These are phyloP conservation scores for Artemisiospiza belli DNA, from an alignment of 2,113 vertebrate genomes.

Conservation along the genomic window DNA sequence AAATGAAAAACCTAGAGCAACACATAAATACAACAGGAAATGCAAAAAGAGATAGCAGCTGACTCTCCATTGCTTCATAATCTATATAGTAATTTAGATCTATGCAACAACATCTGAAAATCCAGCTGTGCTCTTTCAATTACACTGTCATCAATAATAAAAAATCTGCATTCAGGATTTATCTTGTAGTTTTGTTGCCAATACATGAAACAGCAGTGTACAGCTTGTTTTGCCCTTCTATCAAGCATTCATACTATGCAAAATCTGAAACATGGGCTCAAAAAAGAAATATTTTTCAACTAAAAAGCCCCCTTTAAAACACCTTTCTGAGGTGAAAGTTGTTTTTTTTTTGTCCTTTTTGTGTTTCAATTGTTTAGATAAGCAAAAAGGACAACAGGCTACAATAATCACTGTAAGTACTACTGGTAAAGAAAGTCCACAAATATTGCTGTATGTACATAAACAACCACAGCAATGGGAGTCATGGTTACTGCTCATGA, in stretches of 20 bases:
- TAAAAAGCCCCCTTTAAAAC: neutral
- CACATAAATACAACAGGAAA: slow-evolving; percentile 3
- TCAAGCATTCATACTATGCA: neutral
- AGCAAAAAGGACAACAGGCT: neutral
- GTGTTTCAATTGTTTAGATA: neutral
- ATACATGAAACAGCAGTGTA: neutral
- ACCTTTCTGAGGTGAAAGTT: neutral
- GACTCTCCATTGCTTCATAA: slow-evolving; percentile 1
- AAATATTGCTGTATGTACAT: neutral
- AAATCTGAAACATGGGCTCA: neutral
- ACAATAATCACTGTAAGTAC: neutral
- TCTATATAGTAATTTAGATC: slow-evolving; percentile 10
- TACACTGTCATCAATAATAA: slow-evolving; percentile 40
- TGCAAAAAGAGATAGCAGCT: slow-evolving; percentile 12
- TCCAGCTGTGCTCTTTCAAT: slow-evolving; percentile 58
- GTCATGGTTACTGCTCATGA: neutral
- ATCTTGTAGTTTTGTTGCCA: slow-evolving; percentile 8
- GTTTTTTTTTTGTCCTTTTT: neutral
- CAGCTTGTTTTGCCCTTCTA: neutral
- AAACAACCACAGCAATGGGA: neutral
- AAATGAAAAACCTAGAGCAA: neutral
- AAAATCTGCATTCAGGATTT: slow-evolving; percentile 16
- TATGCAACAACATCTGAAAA: slow-evolving; percentile 35
- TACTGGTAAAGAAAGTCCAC: neutral
- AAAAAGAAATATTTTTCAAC: neutral